Evolutionary conservation across 2,113 vertebrate genomes (phyloP), one percentile per base, ranked within the genome.

Genomic region (Melanerpes formicivorus): DNA sequence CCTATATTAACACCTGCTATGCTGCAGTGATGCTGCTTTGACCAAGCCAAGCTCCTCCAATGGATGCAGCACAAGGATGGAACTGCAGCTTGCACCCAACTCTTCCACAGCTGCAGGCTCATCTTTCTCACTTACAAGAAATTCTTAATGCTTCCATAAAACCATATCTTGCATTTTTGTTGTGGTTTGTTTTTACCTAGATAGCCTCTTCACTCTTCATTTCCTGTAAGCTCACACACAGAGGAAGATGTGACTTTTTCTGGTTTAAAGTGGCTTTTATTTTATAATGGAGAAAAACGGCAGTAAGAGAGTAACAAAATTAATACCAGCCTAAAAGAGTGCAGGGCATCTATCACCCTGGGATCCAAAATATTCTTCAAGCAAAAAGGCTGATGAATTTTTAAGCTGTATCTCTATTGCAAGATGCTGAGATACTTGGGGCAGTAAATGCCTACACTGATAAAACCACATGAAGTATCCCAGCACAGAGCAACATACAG

Each of bases 301-400:
- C 37, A 88, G 87, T 84, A 88, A 89, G 89, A 91, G 93, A 87
- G 75, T 95, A 95, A 82, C 56, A 87, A 95, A 95, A 93, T 76
- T 76, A 87, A 83, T 71, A 34, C 34, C 69, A 82, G 52, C 58
- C 65, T 75, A 69, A 71, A 88, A 64, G 65, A 86, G 54, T 37
- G 74, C 10, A 52, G 58, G 64, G 56, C 82, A 71, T 52, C 32
- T 32, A 48, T 30, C 72, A 74, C 18, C 40, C 85, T 30, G 64
- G 37, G 32, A 22, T 77, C n/a, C 14, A n/a, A 70, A 52, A 77
- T 13, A 32, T 11, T 32, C 56, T 94, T 75, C 65, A 42, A 66
- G 85, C 25, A 55, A 52, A 92, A 91, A 74, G 81, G 63, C 18
- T 71, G 71, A 71, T 78, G 63, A 48, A 65, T 48, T 84, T 77